Base-by-base conservation (phyloP, 2,888 invertebrate species). In the Patella depressa region DNA sequence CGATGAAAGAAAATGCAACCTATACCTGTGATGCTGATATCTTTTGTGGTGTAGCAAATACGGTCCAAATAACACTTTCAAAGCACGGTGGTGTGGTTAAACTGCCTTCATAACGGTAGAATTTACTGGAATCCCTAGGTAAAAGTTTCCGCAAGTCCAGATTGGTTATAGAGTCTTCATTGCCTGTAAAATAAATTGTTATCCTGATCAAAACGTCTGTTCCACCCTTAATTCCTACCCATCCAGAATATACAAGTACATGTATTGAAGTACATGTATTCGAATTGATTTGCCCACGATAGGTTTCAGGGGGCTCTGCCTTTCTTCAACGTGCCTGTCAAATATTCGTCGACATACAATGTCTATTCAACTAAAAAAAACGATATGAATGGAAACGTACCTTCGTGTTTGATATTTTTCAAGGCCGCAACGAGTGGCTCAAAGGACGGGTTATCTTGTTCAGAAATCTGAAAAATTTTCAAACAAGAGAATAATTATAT, bases 31-130 rank as follows among this genome's bases (percentile, higher is more conserved):
- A 53, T 77, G 79, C 76, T 4, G 85, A 85, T 53, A 86, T 81
- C 65, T 82, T 80, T 71, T 83, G 82, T 24, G 84, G 82, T 29
- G 84, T 83, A 34, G 79, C 80, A 74, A 87, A 88, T 34, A 89
- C 83, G 2, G 88, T 86, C 89, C 89, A 89, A 53, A 84, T 81
- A 74, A 89, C 88, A 69, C 83, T 84, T 80, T 88, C 87, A 29
- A 80, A 81, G 76, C 89, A 89, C 1, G 88, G 88, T 9, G 89
- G 89, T 17, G 86, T 86, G 69, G 89, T 89, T 73, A 88, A 73
- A 74, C 87, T 87, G 65, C 89, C 89, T 74, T 82, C 79, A 80
- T 89, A 89, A 19, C 89, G 84, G 82, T 85, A 89, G 79, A 83
- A 89, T 14, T 82, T 81, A 14, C 78, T 76, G 9, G 78, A 69